A percentile compares a stretch with the other conserved stretches of the same genome.
Conservation (phyloP, 2,113 vertebrate species). For the Euleptes europaea region DNA sequence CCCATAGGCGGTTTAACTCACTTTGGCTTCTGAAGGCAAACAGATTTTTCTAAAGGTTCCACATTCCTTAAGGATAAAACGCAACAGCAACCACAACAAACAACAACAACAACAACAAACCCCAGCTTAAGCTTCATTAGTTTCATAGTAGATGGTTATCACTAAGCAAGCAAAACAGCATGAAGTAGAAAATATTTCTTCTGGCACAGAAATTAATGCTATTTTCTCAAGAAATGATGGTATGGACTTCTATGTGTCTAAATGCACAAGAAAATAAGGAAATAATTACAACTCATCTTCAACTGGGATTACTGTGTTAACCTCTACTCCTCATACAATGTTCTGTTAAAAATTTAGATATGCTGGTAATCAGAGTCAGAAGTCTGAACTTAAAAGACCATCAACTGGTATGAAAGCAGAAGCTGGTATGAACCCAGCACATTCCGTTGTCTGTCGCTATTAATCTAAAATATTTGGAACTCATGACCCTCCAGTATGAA, state of each 20-base stretch:
- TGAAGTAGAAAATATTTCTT: neutral
- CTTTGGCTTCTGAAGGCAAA: too few species aligned
- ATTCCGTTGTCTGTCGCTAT: constrained; percentile 12
- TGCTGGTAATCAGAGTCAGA: neutral
- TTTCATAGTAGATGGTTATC: fast-evolving
- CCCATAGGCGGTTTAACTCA: too few species aligned
- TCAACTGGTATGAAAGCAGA: constrained; percentile 16
- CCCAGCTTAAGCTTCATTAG: too few species aligned
- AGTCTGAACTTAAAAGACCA: constrained; percentile 14
- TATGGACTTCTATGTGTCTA: neutral
- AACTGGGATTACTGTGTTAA: constrained; percentile 8
- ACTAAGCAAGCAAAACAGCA: neutral
- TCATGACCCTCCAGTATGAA: constrained; percentile 21
- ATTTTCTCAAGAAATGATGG: neutral
- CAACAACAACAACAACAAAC: too few species aligned
- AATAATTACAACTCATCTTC: neutral
- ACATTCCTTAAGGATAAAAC: too few species aligned
- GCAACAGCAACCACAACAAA: too few species aligned
- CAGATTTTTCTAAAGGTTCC: too few species aligned
- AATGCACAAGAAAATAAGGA: neutral
- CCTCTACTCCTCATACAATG: neutral
- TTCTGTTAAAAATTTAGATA: neutral
- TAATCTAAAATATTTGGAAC: constrained; percentile 13
- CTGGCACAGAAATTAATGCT: neutral
- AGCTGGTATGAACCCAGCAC: constrained; percentile 14